Base-by-base conservation (phyloP, 2,888 invertebrate species). In the Seira ritae region DNA sequence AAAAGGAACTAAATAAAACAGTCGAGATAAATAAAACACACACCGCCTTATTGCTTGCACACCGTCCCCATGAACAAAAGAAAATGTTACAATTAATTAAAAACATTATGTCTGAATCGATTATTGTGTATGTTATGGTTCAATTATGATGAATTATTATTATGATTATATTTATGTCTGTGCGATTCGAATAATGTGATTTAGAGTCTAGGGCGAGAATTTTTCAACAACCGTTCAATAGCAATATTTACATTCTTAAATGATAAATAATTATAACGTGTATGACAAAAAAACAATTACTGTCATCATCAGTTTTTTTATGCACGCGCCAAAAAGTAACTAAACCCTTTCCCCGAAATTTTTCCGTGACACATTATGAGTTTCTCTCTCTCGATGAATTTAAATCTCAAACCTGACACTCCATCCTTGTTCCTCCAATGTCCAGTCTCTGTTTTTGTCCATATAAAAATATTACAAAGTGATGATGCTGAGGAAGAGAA, bases 1-100 rank as follows among this genome's bases (percentile, higher is more conserved):
- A 76, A 69, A 22, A 23, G 22, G 6, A n/a, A 31, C 8, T 37
- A 62, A 1, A 70, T 55, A 78, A 71, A 46, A 17, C 24, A 67
- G 50, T 46, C 8, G 19, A 71, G 42, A 71, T 17, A 12, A 31
- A 55, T 66, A 31, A 15, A 10, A 31, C 20, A 46, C 69, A 74
- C 66, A 75, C 80, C 77, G 83, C 83, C 83, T 83, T 83, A 83
- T 78, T 83, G 83, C 83, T 83, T 83, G 78, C 83, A 83, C 83
- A 83, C 83, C 83, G 83, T 83, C 83, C 83, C 78, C 83, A 71
- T 20, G 22, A 62, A 62, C 62, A 62, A 62, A 62, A n/a, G 17
- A 62, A 62, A 62, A 55, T 55, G 55, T 55, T 55, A 55, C 55
- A 55, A 70, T 20, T 50, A 50, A 74, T 55, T 67, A 75, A 37